Conservation (phyloP, 2,113 vertebrate genomes). For the Elgaria multicarinata region DNA sequence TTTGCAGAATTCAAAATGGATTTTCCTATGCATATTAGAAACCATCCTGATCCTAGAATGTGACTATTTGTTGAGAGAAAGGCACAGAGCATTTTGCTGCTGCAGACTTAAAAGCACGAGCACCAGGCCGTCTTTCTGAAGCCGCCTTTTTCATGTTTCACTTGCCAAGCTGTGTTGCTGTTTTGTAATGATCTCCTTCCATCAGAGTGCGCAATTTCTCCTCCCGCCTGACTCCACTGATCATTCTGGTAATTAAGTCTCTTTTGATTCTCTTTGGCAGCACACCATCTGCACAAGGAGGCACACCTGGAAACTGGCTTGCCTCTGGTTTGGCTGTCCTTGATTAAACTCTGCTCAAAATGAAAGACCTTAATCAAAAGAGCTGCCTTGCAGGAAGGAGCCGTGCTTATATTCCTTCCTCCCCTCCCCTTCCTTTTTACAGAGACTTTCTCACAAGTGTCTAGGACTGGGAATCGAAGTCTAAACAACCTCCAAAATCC, state of each 20-base stretch:
- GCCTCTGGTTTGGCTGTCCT: slow-evolving; percentile 62
- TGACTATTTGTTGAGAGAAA: slow-evolving; percentile 24
- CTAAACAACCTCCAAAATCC: slow-evolving; percentile 15
- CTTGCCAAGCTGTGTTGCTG: slow-evolving; percentile 35
- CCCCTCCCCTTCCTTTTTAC: background rate
- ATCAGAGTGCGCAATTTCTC: slow-evolving; percentile 60
- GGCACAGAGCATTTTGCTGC: background rate
- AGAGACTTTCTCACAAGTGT: slow-evolving; percentile 42
- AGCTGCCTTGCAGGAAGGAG: slow-evolving; percentile 50
- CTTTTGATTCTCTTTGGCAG: slow-evolving; percentile 68
- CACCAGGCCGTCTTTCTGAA: slow-evolving; percentile 46
- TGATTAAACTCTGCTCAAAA: slow-evolving; percentile 71
- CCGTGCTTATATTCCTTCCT: slow-evolving; percentile 35
- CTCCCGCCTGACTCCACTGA: slow-evolving; percentile 55
- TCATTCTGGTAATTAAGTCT: slow-evolving; percentile 68
- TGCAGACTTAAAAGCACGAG: slow-evolving; percentile 47
- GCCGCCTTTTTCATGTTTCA: slow-evolving; percentile 16
- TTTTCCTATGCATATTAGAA: background rate
- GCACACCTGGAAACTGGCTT: slow-evolving; percentile 66
- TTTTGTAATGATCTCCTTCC: slow-evolving; percentile 66
- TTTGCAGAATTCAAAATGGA: background rate
- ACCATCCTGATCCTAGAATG: background rate
- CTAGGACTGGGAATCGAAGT: slow-evolving; percentile 54
- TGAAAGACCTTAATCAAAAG: slow-evolving; percentile 64
- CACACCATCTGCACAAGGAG: slow-evolving; percentile 66